phyloP scores from a whole-genome alignment of 1,140 invertebrate genomes.

The Oscheius sp. region DNA sequence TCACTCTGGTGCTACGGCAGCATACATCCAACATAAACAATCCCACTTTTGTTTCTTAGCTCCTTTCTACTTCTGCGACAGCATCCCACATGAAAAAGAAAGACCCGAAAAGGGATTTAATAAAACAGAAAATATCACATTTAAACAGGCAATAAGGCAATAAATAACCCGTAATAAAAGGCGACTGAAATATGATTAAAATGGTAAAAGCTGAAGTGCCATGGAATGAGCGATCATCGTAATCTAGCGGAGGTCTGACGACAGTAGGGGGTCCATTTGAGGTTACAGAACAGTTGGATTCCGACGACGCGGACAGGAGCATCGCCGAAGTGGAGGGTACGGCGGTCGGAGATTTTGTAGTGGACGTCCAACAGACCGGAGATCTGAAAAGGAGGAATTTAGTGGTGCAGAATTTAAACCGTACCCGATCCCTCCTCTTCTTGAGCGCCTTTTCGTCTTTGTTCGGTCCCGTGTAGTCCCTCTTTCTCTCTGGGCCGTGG shows the following conservation, averaged over 20 bases:
- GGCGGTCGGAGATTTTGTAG: constrained; percentile 37
- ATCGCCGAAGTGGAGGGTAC: constrained; percentile 33
- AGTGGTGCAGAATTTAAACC: neutral
- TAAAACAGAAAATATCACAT: constrained; percentile 4
- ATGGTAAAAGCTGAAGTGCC: no score
- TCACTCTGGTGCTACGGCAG: neutral
- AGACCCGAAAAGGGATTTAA: neutral
- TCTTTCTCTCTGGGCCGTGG: constrained; percentile 47
- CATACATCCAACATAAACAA: neutral
- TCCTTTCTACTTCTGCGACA: no score
- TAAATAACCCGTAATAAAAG: neutral
- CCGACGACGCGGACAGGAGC: constrained; percentile 37
- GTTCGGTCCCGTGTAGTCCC: constrained; percentile 44
- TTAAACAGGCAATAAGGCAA: neutral
- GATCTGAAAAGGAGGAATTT: constrained; percentile 2
- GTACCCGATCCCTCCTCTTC: constrained; percentile 45
- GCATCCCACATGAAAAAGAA: no score
- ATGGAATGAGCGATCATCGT: no score
- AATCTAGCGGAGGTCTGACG: no score
- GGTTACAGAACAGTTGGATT: constrained; percentile 45
- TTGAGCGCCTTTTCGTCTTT: constrained; percentile 27
- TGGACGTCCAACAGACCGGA: constrained; percentile 46
- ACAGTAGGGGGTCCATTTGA: constrained; percentile 54
- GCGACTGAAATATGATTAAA: no score
- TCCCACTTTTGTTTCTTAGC: no score